Evolutionary conservation across 2,888 invertebrate genomes (phyloP), one percentile per base, ranked within the genome.

Genomic region (Boloria selene): DNA sequence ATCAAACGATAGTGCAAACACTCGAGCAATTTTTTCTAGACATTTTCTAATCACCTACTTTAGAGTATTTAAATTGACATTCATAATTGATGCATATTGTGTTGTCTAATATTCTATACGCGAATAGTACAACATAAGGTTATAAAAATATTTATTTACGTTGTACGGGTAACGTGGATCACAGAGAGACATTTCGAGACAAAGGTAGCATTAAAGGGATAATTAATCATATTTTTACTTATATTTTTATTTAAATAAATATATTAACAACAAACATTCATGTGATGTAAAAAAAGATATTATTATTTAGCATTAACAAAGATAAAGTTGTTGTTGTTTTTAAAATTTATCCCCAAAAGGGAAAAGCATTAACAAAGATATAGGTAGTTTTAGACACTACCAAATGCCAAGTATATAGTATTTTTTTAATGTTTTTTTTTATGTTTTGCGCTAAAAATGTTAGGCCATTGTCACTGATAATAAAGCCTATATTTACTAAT

Each of bases 31-130:
- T 38, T 49, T n/a, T 51, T 58, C 45, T 51, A 53, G 38, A 59
- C 42, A 52, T 61, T 54, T 49, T 7, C 59, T 45, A 55, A 18
- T 44, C 13, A 38, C 18, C 17, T 50, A 42, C 53, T 42, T 63
- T 50, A 44, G 47, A 62, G 44, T 54, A 56, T 64, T 64, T 26
- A 80, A 88, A 88, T 88, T 88, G 88, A 88, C 88, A 81, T 82
- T 80, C 74, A 76, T 88, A 88, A 88, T 88, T 88, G 88, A 85
- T 84, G 79, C 61, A 51, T 56, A 60, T 52, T 22, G 67, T 64
- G 50, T 52, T 54, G 31, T 65, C 58, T 67, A 63, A 58, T 26
- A 59, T 54, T 52, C 51, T 69, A 61, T 22, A 42, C 42, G 38
- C 47, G 47, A 56, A 45, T 53, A 44, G 50, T 55, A 52, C 59